These are phyloP conservation scores for Troglohyphantes excavatus DNA, from an alignment of 2,888 invertebrate species.

Conservation along the genomic window DNA sequence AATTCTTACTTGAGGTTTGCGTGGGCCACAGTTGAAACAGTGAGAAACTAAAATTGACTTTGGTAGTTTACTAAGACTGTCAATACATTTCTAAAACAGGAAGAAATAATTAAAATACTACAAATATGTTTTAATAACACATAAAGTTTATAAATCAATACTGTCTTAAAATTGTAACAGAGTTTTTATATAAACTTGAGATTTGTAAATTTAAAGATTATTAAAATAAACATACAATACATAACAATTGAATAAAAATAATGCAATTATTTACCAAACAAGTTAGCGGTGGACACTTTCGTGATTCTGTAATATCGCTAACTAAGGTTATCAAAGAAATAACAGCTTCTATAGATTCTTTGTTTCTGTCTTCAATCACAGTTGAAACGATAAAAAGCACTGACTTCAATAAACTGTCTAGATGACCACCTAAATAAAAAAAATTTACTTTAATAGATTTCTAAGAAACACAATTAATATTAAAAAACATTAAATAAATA, in stretches of 20 bases:
- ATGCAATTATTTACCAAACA: conserved; percentile 48
- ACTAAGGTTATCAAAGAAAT: conserved; percentile 40
- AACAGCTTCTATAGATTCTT: conserved; percentile 61
- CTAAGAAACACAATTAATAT: too few species aligned
- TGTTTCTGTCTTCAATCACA: conserved; percentile 54
- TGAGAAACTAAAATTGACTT: conserved; percentile 42
- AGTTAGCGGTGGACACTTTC: conserved; percentile 32
- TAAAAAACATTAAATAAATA: neutral
- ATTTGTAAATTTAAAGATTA: too few species aligned
- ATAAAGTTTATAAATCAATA: neutral
- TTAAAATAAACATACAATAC: neutral
- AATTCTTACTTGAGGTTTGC: conserved; percentile 55
- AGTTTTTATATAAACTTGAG: too few species aligned
- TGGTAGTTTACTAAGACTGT: conserved; percentile 60
- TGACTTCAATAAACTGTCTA: conserved; percentile 62
- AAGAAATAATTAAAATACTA: neutral
- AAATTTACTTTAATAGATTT: neutral
- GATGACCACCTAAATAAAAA: conserved; percentile 31
- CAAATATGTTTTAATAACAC: neutral
- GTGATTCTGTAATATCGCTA: conserved; percentile 37
- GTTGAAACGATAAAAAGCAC: conserved; percentile 57
- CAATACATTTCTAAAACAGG: conserved; percentile 65
- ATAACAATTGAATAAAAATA: neutral
- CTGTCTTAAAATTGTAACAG: neutral
- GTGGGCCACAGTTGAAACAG: conserved; percentile 37